Evolutionary conservation across 2,888 invertebrate species (phyloP).

Genomic region (Timema podura): DNA sequence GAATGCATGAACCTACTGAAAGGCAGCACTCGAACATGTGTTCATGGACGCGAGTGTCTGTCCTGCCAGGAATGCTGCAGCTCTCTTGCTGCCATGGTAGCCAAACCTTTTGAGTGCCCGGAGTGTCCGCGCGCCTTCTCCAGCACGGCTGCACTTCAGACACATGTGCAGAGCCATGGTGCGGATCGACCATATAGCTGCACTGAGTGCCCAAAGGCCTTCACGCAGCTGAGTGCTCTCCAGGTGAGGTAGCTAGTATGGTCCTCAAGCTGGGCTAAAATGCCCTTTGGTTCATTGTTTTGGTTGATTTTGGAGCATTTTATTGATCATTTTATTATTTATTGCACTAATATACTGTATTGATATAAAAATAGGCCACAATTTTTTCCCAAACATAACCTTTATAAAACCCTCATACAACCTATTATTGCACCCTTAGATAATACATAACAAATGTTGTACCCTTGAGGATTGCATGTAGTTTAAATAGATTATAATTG

Average conservation of each 20-base stretch:
- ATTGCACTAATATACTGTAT: too few relatives aligned
- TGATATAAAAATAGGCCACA: too few relatives aligned
- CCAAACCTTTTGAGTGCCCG: neutral
- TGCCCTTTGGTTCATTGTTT: too few relatives aligned
- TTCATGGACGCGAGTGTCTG: neutral
- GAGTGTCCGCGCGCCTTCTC: neutral
- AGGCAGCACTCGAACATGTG: too few relatives aligned
- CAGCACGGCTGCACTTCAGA: neutral
- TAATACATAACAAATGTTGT: too few relatives aligned
- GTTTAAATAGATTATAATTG: too few relatives aligned
- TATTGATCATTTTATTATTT: too few relatives aligned
- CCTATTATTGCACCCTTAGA: too few relatives aligned
- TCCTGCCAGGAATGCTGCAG: neutral
- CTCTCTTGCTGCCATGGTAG: neutral
- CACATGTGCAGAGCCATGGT: slow-evolving; percentile 6
- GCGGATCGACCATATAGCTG: slow-evolving; percentile 9
- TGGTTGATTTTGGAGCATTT: too few relatives aligned
- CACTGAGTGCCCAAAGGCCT: neutral
- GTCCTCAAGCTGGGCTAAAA: neutral
- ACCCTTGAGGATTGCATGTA: too few relatives aligned
- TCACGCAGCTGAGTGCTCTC: slow-evolving; percentile 9
- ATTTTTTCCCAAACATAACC: too few relatives aligned
- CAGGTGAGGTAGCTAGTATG: neutral
- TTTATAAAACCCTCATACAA: neutral
- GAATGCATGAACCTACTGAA: too few relatives aligned